Conservation (phyloP, 2,113 vertebrate genomes). For the Cyprinodon brontotheroides region DNA sequence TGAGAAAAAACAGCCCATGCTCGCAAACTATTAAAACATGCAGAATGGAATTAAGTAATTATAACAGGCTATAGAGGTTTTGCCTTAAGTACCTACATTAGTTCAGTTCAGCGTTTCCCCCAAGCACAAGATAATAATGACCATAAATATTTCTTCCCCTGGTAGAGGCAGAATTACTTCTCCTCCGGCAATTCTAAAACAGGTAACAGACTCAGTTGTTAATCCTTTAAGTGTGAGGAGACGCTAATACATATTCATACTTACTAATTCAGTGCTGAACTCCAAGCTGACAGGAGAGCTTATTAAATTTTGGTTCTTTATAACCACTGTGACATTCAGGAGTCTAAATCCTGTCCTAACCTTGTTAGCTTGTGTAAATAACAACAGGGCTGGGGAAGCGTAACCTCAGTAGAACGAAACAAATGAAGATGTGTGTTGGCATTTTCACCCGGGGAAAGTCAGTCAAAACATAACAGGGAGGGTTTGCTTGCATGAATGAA, state of each 20-base stretch:
- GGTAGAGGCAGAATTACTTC: constrained; percentile 32
- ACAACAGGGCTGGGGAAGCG: constrained; percentile 38
- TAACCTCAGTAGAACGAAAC: constrained; percentile 16
- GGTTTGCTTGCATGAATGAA: not conserved
- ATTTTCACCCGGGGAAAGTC: constrained; percentile 39
- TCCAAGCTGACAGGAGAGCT: constrained; percentile 72
- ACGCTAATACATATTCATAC: constrained; percentile 70
- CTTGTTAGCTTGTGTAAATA: constrained; percentile 78
- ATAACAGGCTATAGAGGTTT: constrained; percentile 15
- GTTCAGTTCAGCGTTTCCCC: constrained; percentile 4
- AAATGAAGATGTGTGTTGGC: constrained; percentile 53
- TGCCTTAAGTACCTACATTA: constrained; percentile 45
- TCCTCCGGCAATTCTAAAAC: constrained; percentile 55
- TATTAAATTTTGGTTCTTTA: constrained; percentile 75
- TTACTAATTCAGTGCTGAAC: constrained; percentile 68
- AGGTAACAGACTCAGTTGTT: constrained; percentile 58
- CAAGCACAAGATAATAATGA: constrained; percentile 47
- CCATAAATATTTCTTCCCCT: constrained; percentile 51
- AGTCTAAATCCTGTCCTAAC: constrained; percentile 73
- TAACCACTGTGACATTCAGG: constrained; percentile 75
- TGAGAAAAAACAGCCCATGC: constrained; percentile 1
- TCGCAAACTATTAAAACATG: constrained; percentile 46
- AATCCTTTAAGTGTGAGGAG: constrained; percentile 62
- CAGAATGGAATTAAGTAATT: constrained; percentile 45
- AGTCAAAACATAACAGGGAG: constrained; percentile 24